These are phyloP conservation scores for Perca flavescens DNA, from an alignment of 2,113 vertebrate species.

Conservation along the genomic window DNA sequence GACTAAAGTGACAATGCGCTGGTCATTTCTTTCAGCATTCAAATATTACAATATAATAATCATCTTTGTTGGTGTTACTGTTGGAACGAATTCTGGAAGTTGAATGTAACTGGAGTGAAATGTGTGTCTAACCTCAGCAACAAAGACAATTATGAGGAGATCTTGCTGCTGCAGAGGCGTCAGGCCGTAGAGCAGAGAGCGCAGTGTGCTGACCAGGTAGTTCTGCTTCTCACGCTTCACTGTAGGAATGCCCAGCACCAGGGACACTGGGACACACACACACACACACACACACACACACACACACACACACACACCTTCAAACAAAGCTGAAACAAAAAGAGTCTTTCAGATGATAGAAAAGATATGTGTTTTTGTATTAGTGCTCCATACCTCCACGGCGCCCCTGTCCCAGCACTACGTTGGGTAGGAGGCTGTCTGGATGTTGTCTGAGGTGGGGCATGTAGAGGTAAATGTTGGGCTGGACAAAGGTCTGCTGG, in stretches of 20 bases:
- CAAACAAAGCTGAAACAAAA: not conserved
- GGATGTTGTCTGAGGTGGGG: slow-evolving; percentile 85
- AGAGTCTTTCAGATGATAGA: not conserved
- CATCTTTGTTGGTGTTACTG: no score
- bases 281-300: not conserved
- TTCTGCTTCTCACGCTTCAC: slow-evolving; percentile 86
- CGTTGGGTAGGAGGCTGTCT: slow-evolving; percentile 81
- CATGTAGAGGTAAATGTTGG: slow-evolving; percentile 83
- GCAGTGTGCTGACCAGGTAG: slow-evolving; percentile 88
- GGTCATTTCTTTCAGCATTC: no score
- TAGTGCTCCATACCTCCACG: slow-evolving; percentile 80
- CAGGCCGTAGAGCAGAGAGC: slow-evolving; percentile 86
- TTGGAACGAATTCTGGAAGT: no score
- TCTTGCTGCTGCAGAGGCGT: slow-evolving; percentile 81
- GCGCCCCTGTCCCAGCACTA: slow-evolving; percentile 85
- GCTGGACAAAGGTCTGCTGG: slow-evolving; percentile 36
- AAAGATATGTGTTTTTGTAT: not conserved
- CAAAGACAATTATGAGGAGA: slow-evolving; percentile 88
- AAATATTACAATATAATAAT: no score
- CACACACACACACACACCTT: slow-evolving; percentile 3
- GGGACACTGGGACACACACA: slow-evolving; percentile 81
- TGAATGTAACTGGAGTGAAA: no score
- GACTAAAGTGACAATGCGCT: no score
- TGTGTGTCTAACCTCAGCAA: slow-evolving; percentile 87
- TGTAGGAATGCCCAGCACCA: slow-evolving; percentile 91